These are phyloP conservation scores for Crax fasciolata DNA, from an alignment of 2,797 vertebrate genomes.

Conservation along the genomic window DNA sequence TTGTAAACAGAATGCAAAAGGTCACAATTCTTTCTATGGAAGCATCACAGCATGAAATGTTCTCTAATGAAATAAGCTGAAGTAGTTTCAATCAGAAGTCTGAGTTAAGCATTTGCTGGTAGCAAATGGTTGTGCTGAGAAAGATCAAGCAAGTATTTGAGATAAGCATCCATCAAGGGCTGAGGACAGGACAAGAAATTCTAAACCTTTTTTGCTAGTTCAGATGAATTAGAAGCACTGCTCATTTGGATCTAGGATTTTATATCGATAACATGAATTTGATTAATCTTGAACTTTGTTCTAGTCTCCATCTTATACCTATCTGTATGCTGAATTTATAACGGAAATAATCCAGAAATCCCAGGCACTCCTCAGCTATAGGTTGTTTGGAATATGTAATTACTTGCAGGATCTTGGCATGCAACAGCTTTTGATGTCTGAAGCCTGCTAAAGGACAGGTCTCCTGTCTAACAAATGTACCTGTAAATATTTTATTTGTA, in stretches of 20 bases:
- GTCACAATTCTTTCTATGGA: not conserved
- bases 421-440: not conserved
- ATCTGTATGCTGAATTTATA: not conserved
- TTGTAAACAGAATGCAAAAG: not conserved
- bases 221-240: not conserved
- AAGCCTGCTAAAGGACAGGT: not conserved
- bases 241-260: not conserved
- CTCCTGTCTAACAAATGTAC: not conserved
- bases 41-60: not conserved
- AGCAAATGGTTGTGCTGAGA: not conserved
- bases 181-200: not conserved
- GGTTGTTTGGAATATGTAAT: not conserved
- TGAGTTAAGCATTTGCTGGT: not conserved
- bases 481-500: fast-evolving
- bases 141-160: not conserved
- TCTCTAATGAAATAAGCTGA: not conserved
- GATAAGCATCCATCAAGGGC: fast-evolving
- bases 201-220: not conserved
- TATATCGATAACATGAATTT: fast-evolving
- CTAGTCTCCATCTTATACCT: not conserved
- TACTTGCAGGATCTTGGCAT: not conserved
- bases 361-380: not conserved
- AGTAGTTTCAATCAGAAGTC: not conserved
- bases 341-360: not conserved
- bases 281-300: not conserved